Evolutionary conservation across 37 sponge, comb jelly and placozoan genomes (phyloP), one percentile per base, ranked within the genome.

Genomic region (Ianthella basta): DNA sequence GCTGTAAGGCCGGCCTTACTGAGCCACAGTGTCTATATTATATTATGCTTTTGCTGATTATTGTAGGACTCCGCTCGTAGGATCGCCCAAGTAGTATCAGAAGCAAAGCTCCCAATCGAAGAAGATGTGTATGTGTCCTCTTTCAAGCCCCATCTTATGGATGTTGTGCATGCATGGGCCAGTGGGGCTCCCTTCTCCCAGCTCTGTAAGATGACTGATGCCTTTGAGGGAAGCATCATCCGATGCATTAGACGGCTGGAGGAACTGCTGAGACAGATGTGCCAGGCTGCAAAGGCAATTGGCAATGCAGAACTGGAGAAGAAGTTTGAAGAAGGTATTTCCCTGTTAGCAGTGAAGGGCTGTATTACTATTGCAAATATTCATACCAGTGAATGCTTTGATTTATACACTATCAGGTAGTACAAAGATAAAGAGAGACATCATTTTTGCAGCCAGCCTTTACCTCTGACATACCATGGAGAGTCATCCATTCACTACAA

Each of bases 391-490:
- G 13, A 18, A 24, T 75, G 24, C 15, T 30, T 4, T 15, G 35
- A 4, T 39, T 33, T 10, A 56, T 4, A 64, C 34, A 64, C 32
- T 40, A 38, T 78, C 59, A 95, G 96, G 96, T 78, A 95, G 93
- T 68, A 55, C 90, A 59, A 97, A 90, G 65, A 98, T 99, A 40
- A 99, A 96, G 80, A 86, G 99, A 88, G 99, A 99, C 86, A 99
- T 99, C 88, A 97, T 95, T 30, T 99, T 99, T 88, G 99, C 99
- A 61, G 99, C 97, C 29, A 99, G 99, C 88, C 72, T 99, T 33
- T 99, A 99, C 85, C 77, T 99, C 57, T 99, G 83, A 60, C 32
- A 29, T 6, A 3, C 29, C 5, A 19, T 61, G 24, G 64, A 61
- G 24, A n/a, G 29, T n/a, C 29, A 61, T 61, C 64, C 10, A 8